Base-by-base conservation (phyloP, 2,888 invertebrate genomes). In the Augochlorella aurata region DNA sequence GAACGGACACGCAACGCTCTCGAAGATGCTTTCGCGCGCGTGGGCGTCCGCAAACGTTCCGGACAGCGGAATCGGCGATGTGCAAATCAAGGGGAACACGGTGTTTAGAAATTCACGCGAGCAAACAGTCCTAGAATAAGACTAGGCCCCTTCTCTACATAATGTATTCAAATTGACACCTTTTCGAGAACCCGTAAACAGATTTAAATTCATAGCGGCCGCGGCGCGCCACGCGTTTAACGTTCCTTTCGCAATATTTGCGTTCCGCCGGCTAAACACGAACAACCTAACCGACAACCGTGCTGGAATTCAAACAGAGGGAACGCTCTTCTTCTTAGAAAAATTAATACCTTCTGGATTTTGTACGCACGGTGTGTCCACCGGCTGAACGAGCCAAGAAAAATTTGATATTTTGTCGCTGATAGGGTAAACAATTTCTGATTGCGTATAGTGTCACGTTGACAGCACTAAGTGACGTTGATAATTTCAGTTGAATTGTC, bases 11-110 rank as follows among this genome's bases (percentile, higher is more conserved):
- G 81, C 81, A 80, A 81, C 81, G 73, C 58, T 54, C 65, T 65
- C 45, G 81, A 65, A 79, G 81, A 81, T 74, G 80, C 66, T 74
- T 74, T 74, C 74, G 79, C 58, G 58, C 21, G 69, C 77, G 82
- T 81, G 54, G 77, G 82, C 74, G 83, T 71, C 54, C 45, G 63
- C 63, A 71, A 77, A 77, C 74, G 45, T 67, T 77, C 73, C 38
- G 52, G 24, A 50, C 76, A 21, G 82, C 16, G 54, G 71, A 74
- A 72, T 70, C 49, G 72, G 54, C 74, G 74, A 79, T 45, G 81
- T 49, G 72, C 75, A 58, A 72, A 76, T 21, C 68, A n/a, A 58
- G 65, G n/a, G 38, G 49, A 61, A 58, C 68, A 66, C 61, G 66
- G 18, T 67, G 81, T 50, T 77, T 81, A 77, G 82, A 75, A 74